Conservation (phyloP, 2,888 invertebrate genomes). For the Onchidella celtica region DNA sequence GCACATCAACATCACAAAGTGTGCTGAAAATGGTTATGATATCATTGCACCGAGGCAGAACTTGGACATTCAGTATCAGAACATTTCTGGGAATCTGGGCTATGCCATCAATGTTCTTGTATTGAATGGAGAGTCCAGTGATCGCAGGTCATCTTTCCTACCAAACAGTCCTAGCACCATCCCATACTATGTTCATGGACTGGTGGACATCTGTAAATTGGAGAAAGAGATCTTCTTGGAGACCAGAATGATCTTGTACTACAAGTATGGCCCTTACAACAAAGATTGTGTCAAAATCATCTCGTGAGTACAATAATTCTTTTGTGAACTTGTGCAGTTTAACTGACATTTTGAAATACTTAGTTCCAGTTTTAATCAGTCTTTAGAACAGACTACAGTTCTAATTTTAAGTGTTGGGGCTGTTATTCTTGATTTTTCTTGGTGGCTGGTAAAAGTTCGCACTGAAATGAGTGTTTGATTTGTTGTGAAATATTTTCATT, state of each 20-base stretch:
- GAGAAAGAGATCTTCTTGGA: slow-evolving; percentile 94
- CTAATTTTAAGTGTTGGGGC: too few relatives aligned
- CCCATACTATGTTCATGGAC: slow-evolving; percentile 94
- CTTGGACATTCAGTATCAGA: slow-evolving; percentile 82
- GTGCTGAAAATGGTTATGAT: slow-evolving; percentile 95
- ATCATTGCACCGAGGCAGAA: slow-evolving; percentile 91
- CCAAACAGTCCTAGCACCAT: slow-evolving; percentile 87
- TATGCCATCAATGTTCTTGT: slow-evolving; percentile 94
- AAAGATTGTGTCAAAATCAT: slow-evolving; percentile 99
- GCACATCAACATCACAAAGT: slow-evolving; percentile 88
- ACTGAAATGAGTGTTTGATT: too few relatives aligned
- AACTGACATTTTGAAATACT: too few relatives aligned
- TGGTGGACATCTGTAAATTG: slow-evolving; percentile 97
- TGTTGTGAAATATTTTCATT: too few relatives aligned
- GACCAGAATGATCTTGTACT: slow-evolving; percentile 94
- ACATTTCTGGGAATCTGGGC: slow-evolving; percentile 88
- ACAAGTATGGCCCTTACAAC: slow-evolving; percentile 97
- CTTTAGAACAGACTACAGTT: too few relatives aligned
- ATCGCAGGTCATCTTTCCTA: slow-evolving; percentile 90
- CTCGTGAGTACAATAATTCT: slow-evolving; percentile 73
- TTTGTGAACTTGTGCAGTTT: too few relatives aligned
- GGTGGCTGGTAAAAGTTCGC: too few relatives aligned
- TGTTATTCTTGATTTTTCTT: too few relatives aligned
- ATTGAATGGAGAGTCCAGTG: slow-evolving; percentile 90
- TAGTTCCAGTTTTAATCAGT: too few relatives aligned